These are phyloP conservation scores for Spilosoma lubricipeda DNA, from an alignment of 2,888 invertebrate genomes.

Conservation along the genomic window DNA sequence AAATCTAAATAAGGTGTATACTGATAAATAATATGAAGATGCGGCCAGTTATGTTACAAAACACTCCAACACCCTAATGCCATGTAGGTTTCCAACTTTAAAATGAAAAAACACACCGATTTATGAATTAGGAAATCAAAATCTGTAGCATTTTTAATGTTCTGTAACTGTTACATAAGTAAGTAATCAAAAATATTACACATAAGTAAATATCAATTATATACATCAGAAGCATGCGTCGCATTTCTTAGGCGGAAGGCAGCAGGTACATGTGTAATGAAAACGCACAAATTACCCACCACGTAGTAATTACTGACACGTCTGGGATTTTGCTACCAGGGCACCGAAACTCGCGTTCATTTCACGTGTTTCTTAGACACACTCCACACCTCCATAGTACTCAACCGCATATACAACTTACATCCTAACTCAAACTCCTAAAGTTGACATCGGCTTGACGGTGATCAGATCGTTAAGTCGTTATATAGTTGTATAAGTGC, in stretches of 20 bases:
- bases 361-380: constrained; percentile 20
- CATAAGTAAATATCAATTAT: constrained; percentile 1
- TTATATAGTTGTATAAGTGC: background rate
- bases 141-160: background rate
- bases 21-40: no score
- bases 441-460: background rate
- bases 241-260: background rate
- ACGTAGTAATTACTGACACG: constrained; percentile 12
- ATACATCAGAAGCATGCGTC: background rate
- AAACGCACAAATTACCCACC: constrained; percentile 5
- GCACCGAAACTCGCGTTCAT: constrained; percentile 9
- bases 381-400: background rate
- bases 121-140: background rate
- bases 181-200: background rate
- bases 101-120: background rate
- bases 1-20: no score
- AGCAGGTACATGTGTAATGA: background rate
- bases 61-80: background rate
- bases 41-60: background rate
- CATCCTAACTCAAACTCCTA: background rate
- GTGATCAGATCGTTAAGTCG: background rate
- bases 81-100: background rate
- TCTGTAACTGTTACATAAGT: background rate
- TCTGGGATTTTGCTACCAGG: background rate
- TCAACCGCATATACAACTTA: background rate